Evolutionary conservation across 2,888 invertebrate genomes (phyloP), one percentile per base, ranked within the genome.

Genomic region (Callimorpha dominula): DNA sequence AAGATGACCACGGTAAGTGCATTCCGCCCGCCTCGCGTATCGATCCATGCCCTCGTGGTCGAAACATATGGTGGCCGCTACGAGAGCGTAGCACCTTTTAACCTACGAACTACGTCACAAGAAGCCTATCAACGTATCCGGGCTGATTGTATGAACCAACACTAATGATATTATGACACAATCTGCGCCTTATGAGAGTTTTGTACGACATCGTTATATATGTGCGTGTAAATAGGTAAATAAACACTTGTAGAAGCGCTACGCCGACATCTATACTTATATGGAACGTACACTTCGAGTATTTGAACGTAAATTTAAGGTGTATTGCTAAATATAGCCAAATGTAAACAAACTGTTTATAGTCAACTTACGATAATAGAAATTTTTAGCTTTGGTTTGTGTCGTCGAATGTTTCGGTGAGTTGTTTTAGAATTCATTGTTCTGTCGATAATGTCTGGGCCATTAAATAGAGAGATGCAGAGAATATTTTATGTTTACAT

Each of bases 1-100:
- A 95, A 95, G 92, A 93, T 95, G 94, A 95, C 92, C 90, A 94
- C 95, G 95, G 95, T 95, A 90, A 95, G 95, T 95, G 95, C 94
- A 95, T 90, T 88, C 89, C 88, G 89, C 86, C 90, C 87, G 90
- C 88, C 88, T 87, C 82, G 87, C 86, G 81, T 93, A 95, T 94
- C 95, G 95, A 95, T 95, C 94, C 90, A 77, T 71, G 82, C 82
- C 92, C 94, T 89, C 94, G 92, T 94, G 94, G 90, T 90, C 88
- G 80, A 87, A 94, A 93, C 95, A 95, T 95, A 95, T 95, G 95
- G 90, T 95, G 93, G 90, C 93, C 84, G 88, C 91, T 90, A 90
- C 90, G 90, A 86, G 75, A 84, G 78, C 91, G 92, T 91, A 92
- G 89, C 89, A 81, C 89, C 78, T 74, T 81, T 80, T 82, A 84